Evolutionary conservation across 2,113 vertebrate genomes (phyloP).

Genomic region (Grammomys surdaster): DNA sequence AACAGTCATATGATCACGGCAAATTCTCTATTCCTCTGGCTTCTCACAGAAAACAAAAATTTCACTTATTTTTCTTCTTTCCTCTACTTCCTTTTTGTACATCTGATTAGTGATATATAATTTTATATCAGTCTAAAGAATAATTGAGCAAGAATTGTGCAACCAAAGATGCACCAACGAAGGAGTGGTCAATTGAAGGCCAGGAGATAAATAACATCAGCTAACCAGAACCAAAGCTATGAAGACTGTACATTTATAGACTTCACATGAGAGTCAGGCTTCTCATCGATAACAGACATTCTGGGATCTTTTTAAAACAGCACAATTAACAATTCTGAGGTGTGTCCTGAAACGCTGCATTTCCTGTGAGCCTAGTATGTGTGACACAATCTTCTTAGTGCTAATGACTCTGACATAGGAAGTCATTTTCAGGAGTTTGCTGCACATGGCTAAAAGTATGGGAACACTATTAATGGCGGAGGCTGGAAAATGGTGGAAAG

Average conservation of each 20-base stretch:
- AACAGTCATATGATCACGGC: background rate
- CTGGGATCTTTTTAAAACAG: background rate
- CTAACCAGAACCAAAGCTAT: background rate
- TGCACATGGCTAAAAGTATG: background rate
- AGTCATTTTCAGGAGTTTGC: background rate
- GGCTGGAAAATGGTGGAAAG: background rate
- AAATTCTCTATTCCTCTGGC: background rate
- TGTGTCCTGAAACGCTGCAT: background rate
- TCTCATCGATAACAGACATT: background rate
- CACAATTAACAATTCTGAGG: background rate
- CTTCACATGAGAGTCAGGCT: background rate
- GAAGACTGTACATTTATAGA: background rate
- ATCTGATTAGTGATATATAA: background rate
- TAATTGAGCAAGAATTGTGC: background rate
- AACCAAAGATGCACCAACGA: background rate
- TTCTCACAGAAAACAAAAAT: background rate
- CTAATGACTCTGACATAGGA: background rate
- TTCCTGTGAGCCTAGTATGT: background rate
- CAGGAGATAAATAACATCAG: background rate
- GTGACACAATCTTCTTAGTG: background rate
- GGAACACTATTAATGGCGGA: background rate
- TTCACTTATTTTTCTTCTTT: background rate
- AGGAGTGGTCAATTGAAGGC: background rate
- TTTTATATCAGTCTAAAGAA: background rate
- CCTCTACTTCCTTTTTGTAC: background rate